Conservation (phyloP, 2,113 vertebrate genomes). For the Gymnocephalus cernua region DNA sequence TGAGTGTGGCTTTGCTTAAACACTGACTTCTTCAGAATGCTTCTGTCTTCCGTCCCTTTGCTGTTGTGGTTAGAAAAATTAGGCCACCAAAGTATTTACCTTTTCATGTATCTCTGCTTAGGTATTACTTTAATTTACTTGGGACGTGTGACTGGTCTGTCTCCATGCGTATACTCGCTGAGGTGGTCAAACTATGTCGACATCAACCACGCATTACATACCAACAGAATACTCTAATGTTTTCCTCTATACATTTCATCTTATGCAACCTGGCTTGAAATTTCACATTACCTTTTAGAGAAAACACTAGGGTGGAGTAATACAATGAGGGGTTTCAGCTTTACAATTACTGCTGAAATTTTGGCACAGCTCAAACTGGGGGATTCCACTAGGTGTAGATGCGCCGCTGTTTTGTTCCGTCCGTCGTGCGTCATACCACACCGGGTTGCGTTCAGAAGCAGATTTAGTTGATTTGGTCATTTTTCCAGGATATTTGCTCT, state of each 20-base stretch:
- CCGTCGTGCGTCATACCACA: too few relatives aligned
- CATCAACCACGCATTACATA: background rate
- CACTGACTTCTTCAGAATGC: background rate
- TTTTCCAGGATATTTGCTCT: too few relatives aligned
- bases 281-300: background rate
- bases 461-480: too few relatives aligned
- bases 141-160: background rate
- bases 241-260: background rate
- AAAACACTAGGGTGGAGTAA: background rate
- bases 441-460: too few relatives aligned
- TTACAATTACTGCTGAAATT: background rate
- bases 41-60: background rate
- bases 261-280: background rate
- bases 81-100: background rate
- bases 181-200: background rate
- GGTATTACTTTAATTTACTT: background rate
- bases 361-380: background rate
- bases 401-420: too few relatives aligned
- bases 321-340: constrained; percentile 8
- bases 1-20: background rate
- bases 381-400: too few relatives aligned
- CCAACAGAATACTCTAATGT: background rate
- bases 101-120: background rate
- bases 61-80: background rate
- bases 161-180: background rate